Conservation (phyloP, 2,888 invertebrate genomes). For the Thumatha senex region DNA sequence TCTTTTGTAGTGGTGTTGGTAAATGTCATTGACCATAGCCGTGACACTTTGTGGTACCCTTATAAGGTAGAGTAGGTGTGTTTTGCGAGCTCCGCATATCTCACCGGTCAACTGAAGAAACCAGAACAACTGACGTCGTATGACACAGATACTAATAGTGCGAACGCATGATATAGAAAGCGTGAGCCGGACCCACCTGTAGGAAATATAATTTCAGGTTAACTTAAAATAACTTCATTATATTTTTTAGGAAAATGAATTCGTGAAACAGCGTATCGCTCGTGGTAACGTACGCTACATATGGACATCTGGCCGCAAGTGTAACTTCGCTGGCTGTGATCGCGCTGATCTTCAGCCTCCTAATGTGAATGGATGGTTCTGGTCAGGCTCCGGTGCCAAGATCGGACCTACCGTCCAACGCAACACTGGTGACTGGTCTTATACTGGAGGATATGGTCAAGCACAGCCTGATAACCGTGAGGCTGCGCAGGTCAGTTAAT, state of each 20-base stretch:
- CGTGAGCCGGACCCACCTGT: background rate
- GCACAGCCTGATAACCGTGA: conserved; percentile 95
- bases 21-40: conserved; percentile 44
- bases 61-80: conserved; percentile 27
- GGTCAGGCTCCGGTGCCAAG: conserved; percentile 96
- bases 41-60: conserved; percentile 44
- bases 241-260: conserved; percentile 89
- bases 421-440: conserved; percentile 95
- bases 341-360: conserved; percentile 92
- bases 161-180: conserved; percentile 5
- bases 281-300: conserved; percentile 91
- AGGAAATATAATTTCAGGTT: too few relatives aligned
- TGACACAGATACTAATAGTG: conserved; percentile 11
- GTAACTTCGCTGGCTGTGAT: conserved; percentile 96
- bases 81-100: conserved; percentile 25
- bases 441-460: conserved; percentile 94
- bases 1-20: background rate
- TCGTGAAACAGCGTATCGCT: conserved; percentile 93
- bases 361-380: conserved; percentile 95
- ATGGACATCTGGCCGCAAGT: conserved; percentile 96
- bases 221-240: too few relatives aligned
- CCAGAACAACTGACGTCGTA: conserved; percentile 13
- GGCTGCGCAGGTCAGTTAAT: conserved; percentile 88
- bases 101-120: conserved; percentile 12
- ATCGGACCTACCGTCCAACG: conserved; percentile 94